Base-by-base conservation (phyloP, 2,888 invertebrate species). In the Tyria jacobaeae region DNA sequence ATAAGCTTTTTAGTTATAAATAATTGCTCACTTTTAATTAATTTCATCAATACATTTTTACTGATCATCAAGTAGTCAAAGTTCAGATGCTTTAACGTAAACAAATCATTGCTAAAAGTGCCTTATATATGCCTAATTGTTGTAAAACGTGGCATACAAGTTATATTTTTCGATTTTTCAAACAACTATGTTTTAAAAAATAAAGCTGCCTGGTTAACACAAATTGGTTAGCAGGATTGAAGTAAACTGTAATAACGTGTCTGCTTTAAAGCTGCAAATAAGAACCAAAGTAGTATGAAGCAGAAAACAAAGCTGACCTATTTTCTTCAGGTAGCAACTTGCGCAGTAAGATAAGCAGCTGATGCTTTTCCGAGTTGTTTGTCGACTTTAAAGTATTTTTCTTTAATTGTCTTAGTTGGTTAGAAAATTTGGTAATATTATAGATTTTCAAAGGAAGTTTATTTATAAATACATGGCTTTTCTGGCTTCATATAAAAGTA, bases 261-360 rank as follows among this genome's bases (percentile, higher is more conserved):
- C 17, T 27, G 51, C 41, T 41, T 52, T 51, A 31, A 57, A 50
- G 15, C 57, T 39, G 49, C 50, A 34, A 51, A 44, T 59, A 48
- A 47, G n/a, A 51, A 48, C 54, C 51, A 35, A 66, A 73, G 62
- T 41, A 62, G 74, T 73, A 66, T 66, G 57, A 76, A 76, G 31
- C 73, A 64, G 49, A 35, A 50, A 62, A 60, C 56, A 66, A 56
- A 66, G 70, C 57, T 70, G 74, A 76, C 67, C 76, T 52, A 70
- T 66, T 73, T 76, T 49, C 50, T 48, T 54, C 49, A 65, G 70
- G 76, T 73, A 44, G 21, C 9, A 65, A 76, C 59, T 76, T 55
- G 41, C 53, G 56, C 53, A 54, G 49, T 49, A n/a, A 66, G 76
- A 70, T 73, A 73, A 73, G 62, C 34, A 60, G 58, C 69, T 62